Evolutionary conservation across 2,113 vertebrate genomes (phyloP).

Genomic region (Poecile atricapillus): DNA sequence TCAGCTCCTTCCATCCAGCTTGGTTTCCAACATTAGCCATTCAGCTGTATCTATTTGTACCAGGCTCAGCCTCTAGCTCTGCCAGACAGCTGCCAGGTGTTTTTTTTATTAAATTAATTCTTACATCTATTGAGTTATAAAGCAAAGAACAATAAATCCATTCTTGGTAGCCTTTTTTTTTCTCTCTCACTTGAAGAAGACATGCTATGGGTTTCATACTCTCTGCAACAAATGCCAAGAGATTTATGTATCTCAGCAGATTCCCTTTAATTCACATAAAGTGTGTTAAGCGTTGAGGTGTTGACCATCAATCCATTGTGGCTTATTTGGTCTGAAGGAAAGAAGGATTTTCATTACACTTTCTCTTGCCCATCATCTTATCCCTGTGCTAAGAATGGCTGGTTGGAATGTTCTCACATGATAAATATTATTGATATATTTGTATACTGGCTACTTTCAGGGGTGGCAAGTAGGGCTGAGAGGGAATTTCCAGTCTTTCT

Average conservation of each 20-base stretch:
- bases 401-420: neutral
- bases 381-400: neutral
- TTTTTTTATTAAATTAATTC: conserved; percentile 8
- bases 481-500: neutral
- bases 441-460: neutral
- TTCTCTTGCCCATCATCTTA: neutral
- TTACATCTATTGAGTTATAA: neutral
- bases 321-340: neutral
- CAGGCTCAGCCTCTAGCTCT: neutral
- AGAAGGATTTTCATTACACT: no score
- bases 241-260: neutral
- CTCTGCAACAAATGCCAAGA: neutral
- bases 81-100: neutral
- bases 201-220: neutral
- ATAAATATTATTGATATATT: neutral
- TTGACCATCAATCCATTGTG: neutral
- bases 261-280: neutral
- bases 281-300: fast-evolving
- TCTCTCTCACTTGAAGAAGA: neutral
- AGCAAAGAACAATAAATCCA: neutral
- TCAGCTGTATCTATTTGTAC: neutral
- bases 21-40: neutral
- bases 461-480: neutral
- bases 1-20: neutral
- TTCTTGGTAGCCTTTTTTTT: neutral